A percentile compares a stretch with the other conserved stretches of the same genome.
These are phyloP conservation scores for Orientallactaga bullata DNA, from an alignment of 2,113 vertebrate species.

Conservation along the genomic window DNA sequence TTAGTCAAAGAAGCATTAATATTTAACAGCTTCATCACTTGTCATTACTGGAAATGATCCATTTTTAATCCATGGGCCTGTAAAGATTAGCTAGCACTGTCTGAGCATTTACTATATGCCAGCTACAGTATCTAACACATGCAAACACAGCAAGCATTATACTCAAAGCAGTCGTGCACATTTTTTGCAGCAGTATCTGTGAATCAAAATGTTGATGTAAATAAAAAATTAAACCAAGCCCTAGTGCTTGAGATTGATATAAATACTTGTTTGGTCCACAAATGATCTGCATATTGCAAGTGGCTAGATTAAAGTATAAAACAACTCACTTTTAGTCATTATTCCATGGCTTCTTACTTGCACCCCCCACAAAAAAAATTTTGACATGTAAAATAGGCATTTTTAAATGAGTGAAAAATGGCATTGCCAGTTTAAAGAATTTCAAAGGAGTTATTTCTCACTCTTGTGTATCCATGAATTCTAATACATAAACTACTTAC, in stretches of 20 bases:
- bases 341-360: no score
- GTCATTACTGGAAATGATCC: background rate
- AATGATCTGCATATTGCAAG: background rate
- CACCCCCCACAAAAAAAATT: background rate
- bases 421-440: background rate
- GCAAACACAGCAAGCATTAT: background rate
- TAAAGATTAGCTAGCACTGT: background rate
- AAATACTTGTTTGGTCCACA: background rate
- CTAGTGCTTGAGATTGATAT: background rate
- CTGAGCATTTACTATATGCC: background rate
- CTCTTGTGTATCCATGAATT: slow-evolving; percentile 62
- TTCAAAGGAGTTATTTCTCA: background rate
- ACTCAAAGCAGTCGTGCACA: background rate
- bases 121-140: background rate
- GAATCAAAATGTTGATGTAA: background rate
- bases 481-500: slow-evolving; percentile 81
- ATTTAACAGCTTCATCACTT: background rate
- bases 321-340: slow-evolving; percentile 2
- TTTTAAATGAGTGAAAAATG: slow-evolving; percentile 1
- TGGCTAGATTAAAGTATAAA: background rate
- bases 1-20: background rate
- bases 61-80: background rate
- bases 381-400: background rate
- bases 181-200: background rate
- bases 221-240: background rate